These are phyloP conservation scores for Protobothrops flavoviridis DNA, from an alignment of 2,113 vertebrate species.

Conservation along the genomic window DNA sequence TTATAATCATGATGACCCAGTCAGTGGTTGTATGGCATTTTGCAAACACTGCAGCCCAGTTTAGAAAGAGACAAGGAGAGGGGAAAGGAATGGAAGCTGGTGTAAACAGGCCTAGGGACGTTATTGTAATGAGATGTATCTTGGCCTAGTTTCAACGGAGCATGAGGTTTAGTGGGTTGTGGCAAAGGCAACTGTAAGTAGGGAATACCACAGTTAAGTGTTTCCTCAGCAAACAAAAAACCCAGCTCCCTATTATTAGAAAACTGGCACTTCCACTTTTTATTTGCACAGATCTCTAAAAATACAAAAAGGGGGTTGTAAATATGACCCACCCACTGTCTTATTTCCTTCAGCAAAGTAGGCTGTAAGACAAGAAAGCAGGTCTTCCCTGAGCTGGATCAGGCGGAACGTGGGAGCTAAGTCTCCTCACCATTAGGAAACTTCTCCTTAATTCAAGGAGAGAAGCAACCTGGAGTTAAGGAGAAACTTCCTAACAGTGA, in stretches of 20 bases:
- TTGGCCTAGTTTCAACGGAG: not conserved
- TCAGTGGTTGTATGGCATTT: not conserved
- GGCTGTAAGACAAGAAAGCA: not conserved
- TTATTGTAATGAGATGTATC: not conserved
- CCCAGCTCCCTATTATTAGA: not conserved
- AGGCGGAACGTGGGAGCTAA: not conserved
- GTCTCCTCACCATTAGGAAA: no score
- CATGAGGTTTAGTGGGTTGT: not conserved
- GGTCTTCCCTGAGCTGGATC: no score
- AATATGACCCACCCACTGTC: not conserved
- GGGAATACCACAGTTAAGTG: not conserved
- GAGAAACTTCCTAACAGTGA: no score
- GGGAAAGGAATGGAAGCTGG: not conserved
- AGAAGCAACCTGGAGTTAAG: no score
- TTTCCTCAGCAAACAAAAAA: not conserved
- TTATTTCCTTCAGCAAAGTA: not conserved
- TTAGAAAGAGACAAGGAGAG: not conserved
- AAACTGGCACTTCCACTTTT: not conserved
- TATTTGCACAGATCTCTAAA: not conserved
- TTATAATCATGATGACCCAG: not conserved
- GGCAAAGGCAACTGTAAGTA: not conserved
- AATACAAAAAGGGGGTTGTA: not conserved
- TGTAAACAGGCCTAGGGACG: not conserved
- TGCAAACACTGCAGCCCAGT: not conserved
- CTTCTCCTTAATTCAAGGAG: no score